Conservation (phyloP, 2,888 invertebrate genomes). For the Morpho deidamia region DNA sequence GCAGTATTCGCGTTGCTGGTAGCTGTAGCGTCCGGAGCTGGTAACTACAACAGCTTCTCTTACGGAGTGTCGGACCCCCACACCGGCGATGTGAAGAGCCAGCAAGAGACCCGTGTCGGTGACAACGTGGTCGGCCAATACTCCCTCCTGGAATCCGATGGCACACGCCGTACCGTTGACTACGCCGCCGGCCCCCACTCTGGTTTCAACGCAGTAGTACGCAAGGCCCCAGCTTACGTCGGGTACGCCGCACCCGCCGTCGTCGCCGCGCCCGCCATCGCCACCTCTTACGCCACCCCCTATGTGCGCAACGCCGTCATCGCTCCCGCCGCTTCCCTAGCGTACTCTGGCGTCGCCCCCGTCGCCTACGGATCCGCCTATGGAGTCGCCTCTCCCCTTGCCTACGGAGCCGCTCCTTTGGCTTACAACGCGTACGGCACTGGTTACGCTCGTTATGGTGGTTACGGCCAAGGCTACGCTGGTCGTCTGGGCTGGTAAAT, state of each 20-base stretch:
- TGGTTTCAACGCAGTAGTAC: conserved; percentile 76
- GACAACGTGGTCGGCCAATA: conserved; percentile 69
- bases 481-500: too few species aligned
- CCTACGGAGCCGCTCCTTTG: conserved; percentile 9
- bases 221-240: conserved; percentile 55
- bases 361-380: not conserved
- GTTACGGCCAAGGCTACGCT: too few species aligned
- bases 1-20: conserved; percentile 62
- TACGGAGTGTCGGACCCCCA: conserved; percentile 71
- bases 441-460: not conserved
- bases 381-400: conserved; percentile 21
- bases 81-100: conserved; percentile 72
- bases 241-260: conserved; percentile 34
- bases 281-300: conserved; percentile 1
- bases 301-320: not conserved
- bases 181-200: conserved; percentile 68
- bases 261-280: conserved; percentile 13
- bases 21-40: conserved; percentile 56
- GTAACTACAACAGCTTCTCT: conserved; percentile 59
- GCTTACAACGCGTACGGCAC: conserved; percentile 23
- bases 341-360: conserved; percentile 10
- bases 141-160: conserved; percentile 71
- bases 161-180: conserved; percentile 71
- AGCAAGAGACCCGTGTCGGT: conserved; percentile 64
- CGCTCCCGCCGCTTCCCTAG: conserved; percentile 19